Evolutionary conservation across 2,113 vertebrate genomes (phyloP).

Genomic region (Peromyscus californicus): DNA sequence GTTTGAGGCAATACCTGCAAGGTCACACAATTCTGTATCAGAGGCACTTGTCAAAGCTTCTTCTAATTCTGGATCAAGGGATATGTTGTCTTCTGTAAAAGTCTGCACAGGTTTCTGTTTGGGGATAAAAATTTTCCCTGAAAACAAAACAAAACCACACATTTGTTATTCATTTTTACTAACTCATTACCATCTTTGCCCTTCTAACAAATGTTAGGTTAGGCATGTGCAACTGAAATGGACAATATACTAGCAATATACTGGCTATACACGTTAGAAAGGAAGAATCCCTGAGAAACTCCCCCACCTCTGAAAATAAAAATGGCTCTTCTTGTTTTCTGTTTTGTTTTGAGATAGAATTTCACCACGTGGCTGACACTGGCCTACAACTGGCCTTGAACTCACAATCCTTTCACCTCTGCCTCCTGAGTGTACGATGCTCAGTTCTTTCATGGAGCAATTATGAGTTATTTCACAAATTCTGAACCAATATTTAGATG

Average conservation of each 20-base stretch:
- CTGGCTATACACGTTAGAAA: not conserved
- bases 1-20: constrained; percentile 91
- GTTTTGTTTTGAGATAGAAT: not conserved
- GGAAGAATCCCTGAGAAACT: not conserved
- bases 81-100: constrained; percentile 92
- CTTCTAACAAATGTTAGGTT: not conserved
- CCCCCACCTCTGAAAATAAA: constrained; percentile 50
- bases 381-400: not conserved
- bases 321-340: constrained; percentile 23
- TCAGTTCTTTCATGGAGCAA: not conserved
- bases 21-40: constrained; percentile 96
- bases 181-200: not conserved
- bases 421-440: not conserved
- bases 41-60: constrained; percentile 97
- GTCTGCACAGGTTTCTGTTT: constrained; percentile 94
- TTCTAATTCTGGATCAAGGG: constrained; percentile 97
- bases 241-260: not conserved
- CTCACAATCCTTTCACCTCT: not conserved
- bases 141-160: not conserved
- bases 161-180: constrained; percentile 50
- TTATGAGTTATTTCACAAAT: constrained; percentile 47
- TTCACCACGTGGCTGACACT: not conserved
- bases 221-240: not conserved
- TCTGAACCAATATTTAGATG: not conserved
- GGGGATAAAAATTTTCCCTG: constrained; percentile 96